Percentiles rank a stretch among this genome's conserved stretches.
phyloP scores from a whole-genome alignment of 2,888 invertebrate genomes.

The Xestia ashworthii region DNA sequence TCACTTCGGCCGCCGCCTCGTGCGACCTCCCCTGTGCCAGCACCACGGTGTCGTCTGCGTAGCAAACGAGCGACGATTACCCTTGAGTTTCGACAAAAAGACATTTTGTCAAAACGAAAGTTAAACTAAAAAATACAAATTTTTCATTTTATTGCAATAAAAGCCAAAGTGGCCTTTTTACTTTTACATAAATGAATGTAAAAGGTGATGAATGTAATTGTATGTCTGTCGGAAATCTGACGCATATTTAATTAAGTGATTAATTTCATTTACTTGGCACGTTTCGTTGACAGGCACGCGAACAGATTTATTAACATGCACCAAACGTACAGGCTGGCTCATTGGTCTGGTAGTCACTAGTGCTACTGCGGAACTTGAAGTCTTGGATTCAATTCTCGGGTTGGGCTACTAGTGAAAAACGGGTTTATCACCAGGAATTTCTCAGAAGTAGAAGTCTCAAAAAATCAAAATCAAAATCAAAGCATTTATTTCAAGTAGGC shows the following conservation, averaged over 20 bases:
- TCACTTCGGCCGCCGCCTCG: no score
- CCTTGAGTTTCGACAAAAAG: conserved; percentile 28
- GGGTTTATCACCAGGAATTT: background rate
- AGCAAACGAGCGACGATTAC: conserved; percentile 34
- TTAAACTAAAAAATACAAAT: conserved; percentile 21
- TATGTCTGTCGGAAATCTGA: conserved; percentile 24
- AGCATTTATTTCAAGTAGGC: no score
- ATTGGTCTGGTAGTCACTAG: background rate
- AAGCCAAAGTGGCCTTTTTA: conserved; percentile 2
- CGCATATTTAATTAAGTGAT: conserved; percentile 44
- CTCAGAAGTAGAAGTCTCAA: background rate
- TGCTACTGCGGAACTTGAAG: background rate
- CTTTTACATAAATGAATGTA: conserved; percentile 15
- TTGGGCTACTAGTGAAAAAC: background rate
- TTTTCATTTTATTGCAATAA: conserved; percentile 16
- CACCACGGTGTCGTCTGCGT: no score
- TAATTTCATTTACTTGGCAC: conserved; percentile 34
- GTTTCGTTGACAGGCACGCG: conserved; percentile 32
- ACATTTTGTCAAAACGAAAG: conserved; percentile 21
- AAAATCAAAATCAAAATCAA: no score
- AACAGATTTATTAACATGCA: conserved; percentile 24
- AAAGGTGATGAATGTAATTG: conserved; percentile 32
- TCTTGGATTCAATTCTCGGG: background rate
- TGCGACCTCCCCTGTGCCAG: no score
- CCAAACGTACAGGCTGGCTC: background rate